Evolutionary conservation across 2,888 invertebrate species (phyloP), one percentile per base, ranked within the genome.

Genomic region (Thumatha senex): DNA sequence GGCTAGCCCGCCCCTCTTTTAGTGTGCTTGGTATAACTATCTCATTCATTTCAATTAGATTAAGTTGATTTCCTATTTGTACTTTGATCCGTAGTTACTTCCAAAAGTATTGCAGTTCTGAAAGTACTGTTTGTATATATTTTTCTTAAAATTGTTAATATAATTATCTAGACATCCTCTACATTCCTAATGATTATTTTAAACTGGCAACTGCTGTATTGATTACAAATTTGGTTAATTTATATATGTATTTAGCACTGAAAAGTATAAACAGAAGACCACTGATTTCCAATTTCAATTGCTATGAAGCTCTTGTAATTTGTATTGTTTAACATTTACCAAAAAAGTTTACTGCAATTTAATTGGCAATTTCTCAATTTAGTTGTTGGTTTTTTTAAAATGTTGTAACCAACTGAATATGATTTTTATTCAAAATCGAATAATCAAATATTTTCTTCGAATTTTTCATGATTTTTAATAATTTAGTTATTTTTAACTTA

Each of bases 1-100:
- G 12, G 12, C 33, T 35, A 18, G n/a, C 33, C 10, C 9, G 10
- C n/a, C 18, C 7, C 4, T 18, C 18, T 24, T 44, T 35, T 2
- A 24, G 18, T 34, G 43, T 24, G 18, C 35, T 44, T 44, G 15
- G 12, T 43, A 5, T 24, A 24, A 24, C 18, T 10, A 51, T 39
- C 40, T 51, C 60, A 51, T 54, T 56, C 54, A 54, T 48, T 53
- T 60, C 46, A 42, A 35, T 47, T 60, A 64, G 67, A 46, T 48
- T 60, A 64, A 63, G 63, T 53, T 60, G 55, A 62, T 43, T 54
- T 54, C 43, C 54, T 63, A 63, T 48, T 63, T 40, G 51, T 54
- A 59, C 18, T 24, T 24, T 5, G 46, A 63, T 51, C 56, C 54
- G 59, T 48, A 54, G 54, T 52, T 63, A 57, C 31, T 52, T 50